phyloP scores from a whole-genome alignment of 2,888 invertebrate species.

The Aleiodes alternator region DNA sequence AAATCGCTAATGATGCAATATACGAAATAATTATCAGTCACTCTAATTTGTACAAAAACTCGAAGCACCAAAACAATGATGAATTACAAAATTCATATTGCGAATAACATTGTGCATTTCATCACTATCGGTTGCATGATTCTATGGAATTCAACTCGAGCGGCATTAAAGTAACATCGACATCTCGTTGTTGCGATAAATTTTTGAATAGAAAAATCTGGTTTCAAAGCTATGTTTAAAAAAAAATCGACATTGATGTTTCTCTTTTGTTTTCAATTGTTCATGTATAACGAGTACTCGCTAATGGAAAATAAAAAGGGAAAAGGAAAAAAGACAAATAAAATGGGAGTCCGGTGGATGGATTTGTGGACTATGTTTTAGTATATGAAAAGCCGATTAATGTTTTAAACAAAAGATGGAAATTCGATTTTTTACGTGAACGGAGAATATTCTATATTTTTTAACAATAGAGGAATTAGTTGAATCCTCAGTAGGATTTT shows the following conservation, averaged over 20 bases:
- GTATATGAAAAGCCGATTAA: conserved; percentile 21
- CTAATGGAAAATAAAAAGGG: conserved; percentile 14
- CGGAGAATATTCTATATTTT: background rate
- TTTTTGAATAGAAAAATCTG: conserved; percentile 39
- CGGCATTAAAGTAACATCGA: conserved; percentile 41
- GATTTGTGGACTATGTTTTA: background rate
- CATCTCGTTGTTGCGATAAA: conserved; percentile 40
- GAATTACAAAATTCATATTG: background rate
- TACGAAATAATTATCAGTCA: conserved; percentile 13
- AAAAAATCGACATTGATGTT: conserved; percentile 31
- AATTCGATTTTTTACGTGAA: background rate
- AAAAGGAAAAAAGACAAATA: conserved; percentile 6
- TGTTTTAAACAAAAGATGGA: conserved; percentile 2
- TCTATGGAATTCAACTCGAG: conserved; percentile 38
- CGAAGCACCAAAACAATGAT: conserved; percentile 12
- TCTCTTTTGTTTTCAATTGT: conserved; percentile 24
- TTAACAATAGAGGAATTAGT: no score
- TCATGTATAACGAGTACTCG: conserved; percentile 16
- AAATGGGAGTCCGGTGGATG: background rate
- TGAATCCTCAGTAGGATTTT: no score
- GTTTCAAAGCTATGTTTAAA: conserved; percentile 9
- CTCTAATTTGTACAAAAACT: background rate
- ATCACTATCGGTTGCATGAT: conserved; percentile 31
- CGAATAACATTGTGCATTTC: conserved; percentile 6
- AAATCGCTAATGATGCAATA: background rate